A percentile compares a stretch with the other conserved stretches of the same genome.
These are phyloP conservation scores for Hippocampus kuda DNA, from an alignment of 2,797 vertebrate species.

Conservation along the genomic window DNA sequence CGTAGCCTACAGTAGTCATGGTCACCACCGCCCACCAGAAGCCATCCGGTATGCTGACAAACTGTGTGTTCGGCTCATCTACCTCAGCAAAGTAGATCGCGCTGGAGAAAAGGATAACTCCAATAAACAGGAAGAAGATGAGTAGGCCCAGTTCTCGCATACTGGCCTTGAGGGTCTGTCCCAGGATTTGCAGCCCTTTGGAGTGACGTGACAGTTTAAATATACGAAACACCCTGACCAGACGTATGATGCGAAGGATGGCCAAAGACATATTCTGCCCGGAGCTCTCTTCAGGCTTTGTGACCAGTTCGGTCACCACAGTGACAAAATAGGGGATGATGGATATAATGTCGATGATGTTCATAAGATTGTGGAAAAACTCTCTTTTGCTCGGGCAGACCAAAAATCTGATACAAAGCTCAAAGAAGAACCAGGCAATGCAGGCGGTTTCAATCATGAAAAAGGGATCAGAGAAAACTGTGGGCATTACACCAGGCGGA, in stretches of 20 bases:
- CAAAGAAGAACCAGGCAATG: slow-evolving; percentile 93
- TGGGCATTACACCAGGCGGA: slow-evolving; percentile 34
- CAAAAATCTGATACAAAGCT: slow-evolving; percentile 78
- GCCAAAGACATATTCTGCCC: slow-evolving; percentile 94
- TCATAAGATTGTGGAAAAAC: slow-evolving; percentile 97
- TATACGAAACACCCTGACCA: slow-evolving; percentile 91
- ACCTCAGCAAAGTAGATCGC: slow-evolving; percentile 93
- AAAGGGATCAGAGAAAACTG: slow-evolving; percentile 85
- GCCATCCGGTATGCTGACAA: slow-evolving; percentile 92
- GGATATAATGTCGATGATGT: slow-evolving; percentile 91
- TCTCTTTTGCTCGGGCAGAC: slow-evolving; percentile 90
- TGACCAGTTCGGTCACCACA: slow-evolving; percentile 77
- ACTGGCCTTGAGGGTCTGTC: slow-evolving; percentile 87
- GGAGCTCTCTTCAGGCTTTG: slow-evolving; percentile 67
- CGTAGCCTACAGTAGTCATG: slow-evolving; percentile 97
- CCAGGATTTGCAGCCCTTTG: slow-evolving; percentile 85
- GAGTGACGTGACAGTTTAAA: slow-evolving; percentile 91
- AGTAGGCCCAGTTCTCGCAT: slow-evolving; percentile 83
- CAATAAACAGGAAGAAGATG: slow-evolving; percentile 96
- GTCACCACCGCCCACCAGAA: slow-evolving; percentile 99
- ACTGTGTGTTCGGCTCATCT: slow-evolving; percentile 88
- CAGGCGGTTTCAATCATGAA: slow-evolving; percentile 91
- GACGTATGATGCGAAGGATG: slow-evolving; percentile 85
- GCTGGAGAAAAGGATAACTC: slow-evolving; percentile 94
- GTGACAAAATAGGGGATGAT: slow-evolving; percentile 96